Evolutionary conservation across 2,797 vertebrate genomes (phyloP).

Genomic region (Cossypha heuglini): DNA sequence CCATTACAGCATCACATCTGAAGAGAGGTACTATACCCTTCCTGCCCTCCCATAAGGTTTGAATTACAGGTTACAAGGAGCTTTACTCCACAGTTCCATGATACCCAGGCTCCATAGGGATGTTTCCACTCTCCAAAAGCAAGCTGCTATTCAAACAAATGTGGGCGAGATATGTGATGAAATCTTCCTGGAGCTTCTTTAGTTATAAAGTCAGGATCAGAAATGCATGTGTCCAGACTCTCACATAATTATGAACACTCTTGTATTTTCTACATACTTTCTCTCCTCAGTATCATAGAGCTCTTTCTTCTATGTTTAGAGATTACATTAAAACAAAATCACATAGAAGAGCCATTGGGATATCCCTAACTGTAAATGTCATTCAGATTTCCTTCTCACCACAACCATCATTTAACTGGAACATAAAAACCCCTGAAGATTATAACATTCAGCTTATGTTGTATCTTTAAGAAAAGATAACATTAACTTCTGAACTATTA

Average conservation of each 20-base stretch:
- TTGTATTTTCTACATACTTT: background rate
- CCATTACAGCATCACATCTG: rapidly evolving
- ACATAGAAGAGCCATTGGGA: background rate
- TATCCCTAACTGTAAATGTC: background rate
- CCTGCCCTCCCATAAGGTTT: too few species aligned
- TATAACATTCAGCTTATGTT: background rate
- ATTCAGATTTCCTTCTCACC: background rate
- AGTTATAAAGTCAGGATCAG: background rate
- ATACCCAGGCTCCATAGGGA: background rate
- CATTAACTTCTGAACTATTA: background rate
- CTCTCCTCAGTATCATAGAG: background rate
- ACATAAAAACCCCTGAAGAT: background rate
- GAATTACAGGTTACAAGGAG: background rate
- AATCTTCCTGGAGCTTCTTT: background rate
- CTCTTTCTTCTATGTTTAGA: background rate
- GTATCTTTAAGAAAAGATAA: background rate
- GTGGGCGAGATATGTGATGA: background rate
- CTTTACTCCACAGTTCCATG: background rate
- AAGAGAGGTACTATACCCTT: background rate
- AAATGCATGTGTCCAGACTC: background rate
- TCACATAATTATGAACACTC: rapidly evolving
- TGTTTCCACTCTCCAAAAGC: background rate
- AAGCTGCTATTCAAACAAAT: background rate
- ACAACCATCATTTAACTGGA: background rate
- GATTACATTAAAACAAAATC: background rate